Evolutionary conservation across 1,140 invertebrate species (phyloP).

Genomic region (Tetramorium simillimum): DNA sequence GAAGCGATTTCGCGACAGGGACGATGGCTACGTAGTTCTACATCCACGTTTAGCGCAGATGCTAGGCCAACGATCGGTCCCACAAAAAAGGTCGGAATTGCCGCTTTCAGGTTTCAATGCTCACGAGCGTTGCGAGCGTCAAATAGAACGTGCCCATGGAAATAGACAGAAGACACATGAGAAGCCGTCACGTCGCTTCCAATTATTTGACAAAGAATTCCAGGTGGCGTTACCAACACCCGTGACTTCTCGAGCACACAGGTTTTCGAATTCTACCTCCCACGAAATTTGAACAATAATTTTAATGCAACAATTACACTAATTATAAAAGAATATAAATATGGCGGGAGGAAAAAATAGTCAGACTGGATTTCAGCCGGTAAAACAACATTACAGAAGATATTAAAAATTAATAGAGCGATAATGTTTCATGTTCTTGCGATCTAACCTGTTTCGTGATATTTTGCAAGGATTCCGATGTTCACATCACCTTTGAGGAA

Average conservation of each 20-base stretch:
- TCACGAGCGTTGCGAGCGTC: too few species aligned
- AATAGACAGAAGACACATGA: neutral
- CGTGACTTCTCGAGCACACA: too few species aligned
- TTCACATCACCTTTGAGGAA: constrained; percentile 98
- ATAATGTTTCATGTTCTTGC: constrained; percentile 32
- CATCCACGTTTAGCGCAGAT: too few species aligned
- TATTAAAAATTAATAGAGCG: neutral
- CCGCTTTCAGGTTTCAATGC: too few species aligned
- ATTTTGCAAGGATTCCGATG: constrained; percentile 92
- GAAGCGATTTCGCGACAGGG: too few species aligned
- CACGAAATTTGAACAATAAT: constrained; percentile 12
- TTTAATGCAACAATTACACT: constrained; percentile 25
- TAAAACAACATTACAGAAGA: constrained; percentile 61
- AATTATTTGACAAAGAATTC: neutral
- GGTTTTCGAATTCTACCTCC: neutral
- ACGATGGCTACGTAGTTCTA: too few species aligned
- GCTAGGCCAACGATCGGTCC: too few species aligned
- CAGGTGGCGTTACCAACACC: neutral
- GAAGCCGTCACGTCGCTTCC: neutral
- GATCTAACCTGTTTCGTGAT: constrained; percentile 52
- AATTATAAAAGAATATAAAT: constrained; percentile 46
- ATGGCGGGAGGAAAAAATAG: constrained; percentile 80
- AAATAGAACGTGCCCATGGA: too few species aligned
- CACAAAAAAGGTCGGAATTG: too few species aligned
- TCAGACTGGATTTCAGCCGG: constrained; percentile 81